These are phyloP conservation scores for Phanerotoma sp. DNA, from an alignment of 2,888 invertebrate species.

Conservation along the genomic window DNA sequence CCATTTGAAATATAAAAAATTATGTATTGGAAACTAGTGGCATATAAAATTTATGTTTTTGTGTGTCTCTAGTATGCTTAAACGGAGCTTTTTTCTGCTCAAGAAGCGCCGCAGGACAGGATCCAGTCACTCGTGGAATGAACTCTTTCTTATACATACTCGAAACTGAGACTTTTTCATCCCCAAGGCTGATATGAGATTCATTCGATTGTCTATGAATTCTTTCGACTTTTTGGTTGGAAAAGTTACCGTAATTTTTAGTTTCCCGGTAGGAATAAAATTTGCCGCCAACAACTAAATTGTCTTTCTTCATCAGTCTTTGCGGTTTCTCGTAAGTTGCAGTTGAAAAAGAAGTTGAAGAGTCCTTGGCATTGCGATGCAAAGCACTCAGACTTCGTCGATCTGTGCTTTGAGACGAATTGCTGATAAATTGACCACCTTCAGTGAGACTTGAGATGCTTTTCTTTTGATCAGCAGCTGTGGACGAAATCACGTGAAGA, in stretches of 20 bases:
- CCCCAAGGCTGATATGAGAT: slow-evolving; percentile 77
- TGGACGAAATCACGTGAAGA: slow-evolving; percentile 68
- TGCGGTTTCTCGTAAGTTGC: slow-evolving; percentile 64
- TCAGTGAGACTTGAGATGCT: slow-evolving; percentile 79
- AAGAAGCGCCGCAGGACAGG: slow-evolving; percentile 78
- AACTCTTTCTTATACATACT: slow-evolving; percentile 77
- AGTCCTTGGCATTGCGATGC: slow-evolving; percentile 70
- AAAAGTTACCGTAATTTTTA: slow-evolving; percentile 70
- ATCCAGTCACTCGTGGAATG: slow-evolving; percentile 69
- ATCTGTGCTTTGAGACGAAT: slow-evolving; percentile 68
- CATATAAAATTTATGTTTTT: slow-evolving; percentile 82
- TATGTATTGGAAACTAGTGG: slow-evolving; percentile 62
- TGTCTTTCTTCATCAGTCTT: slow-evolving; percentile 66
- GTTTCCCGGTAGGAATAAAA: slow-evolving; percentile 75
- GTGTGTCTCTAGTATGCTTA: slow-evolving; percentile 82
- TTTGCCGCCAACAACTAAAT: slow-evolving; percentile 70
- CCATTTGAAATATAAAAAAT: background rate
- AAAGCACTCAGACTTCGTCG: slow-evolving; percentile 78
- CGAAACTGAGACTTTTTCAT: slow-evolving; percentile 62
- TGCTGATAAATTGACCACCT: slow-evolving; percentile 69
- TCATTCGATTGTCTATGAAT: slow-evolving; percentile 68
- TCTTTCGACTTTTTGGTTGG: slow-evolving; percentile 63
- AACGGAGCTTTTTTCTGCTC: slow-evolving; percentile 75
- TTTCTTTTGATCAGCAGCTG: slow-evolving; percentile 77
- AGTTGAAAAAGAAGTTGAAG: slow-evolving; percentile 61